A percentile compares a stretch with the other conserved stretches of the same genome.
Conservation (phyloP, 1,140 invertebrate species). For the Lasioglossum baleicum region DNA sequence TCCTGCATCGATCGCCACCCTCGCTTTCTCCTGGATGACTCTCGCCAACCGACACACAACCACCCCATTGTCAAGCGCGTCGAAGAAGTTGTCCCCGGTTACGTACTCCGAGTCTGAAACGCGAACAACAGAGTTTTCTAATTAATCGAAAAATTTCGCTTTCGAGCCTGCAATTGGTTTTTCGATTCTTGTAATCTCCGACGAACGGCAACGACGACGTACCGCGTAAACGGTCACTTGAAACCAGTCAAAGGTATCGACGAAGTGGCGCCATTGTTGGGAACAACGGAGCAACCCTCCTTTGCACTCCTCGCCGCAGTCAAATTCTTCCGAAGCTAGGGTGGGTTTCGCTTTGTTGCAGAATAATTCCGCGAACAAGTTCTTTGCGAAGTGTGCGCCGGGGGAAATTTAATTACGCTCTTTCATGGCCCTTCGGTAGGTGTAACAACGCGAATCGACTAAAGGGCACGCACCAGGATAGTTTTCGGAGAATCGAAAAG, state of each 20-base stretch:
- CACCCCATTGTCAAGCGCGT: constrained; percentile 89
- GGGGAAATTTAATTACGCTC: constrained; percentile 9
- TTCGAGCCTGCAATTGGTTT: no score
- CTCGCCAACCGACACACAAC: constrained; percentile 88
- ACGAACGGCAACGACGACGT: not conserved
- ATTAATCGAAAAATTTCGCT: no score
- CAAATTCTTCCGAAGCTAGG: constrained; percentile 13
- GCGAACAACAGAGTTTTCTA: not conserved
- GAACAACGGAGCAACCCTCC: constrained; percentile 27
- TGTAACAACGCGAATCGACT: not conserved
- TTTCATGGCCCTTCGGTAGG: not conserved
- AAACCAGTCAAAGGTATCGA: constrained; percentile 32
- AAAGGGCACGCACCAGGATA: not conserved
- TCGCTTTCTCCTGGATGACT: constrained; percentile 87
- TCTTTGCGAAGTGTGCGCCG: not conserved
- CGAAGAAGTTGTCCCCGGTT: constrained; percentile 88
- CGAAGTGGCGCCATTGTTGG: constrained; percentile 31
- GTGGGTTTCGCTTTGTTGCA: constrained; percentile 23
- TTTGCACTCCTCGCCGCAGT: not conserved
- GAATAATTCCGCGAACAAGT: not conserved
- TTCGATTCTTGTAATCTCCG: not conserved
- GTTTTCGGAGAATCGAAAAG: no score
- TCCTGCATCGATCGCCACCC: constrained; percentile 83
- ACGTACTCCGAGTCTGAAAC: constrained; percentile 86
- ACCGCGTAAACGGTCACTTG: constrained; percentile 26